Evolutionary conservation across 2,113 vertebrate genomes (phyloP), one percentile per base, ranked within the genome.

Genomic region (Miniopterus natalensis): DNA sequence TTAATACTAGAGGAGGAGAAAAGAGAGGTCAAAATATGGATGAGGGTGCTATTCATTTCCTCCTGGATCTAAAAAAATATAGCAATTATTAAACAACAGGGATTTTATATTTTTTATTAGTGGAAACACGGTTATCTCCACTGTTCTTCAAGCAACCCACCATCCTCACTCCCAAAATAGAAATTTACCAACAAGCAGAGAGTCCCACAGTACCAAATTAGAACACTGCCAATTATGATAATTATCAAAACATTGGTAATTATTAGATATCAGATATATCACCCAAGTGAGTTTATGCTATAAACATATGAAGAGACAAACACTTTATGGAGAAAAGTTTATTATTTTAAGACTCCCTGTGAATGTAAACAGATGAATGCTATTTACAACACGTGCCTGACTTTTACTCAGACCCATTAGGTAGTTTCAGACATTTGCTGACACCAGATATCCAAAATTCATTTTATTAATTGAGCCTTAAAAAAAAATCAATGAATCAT

Each of bases 1-100:
- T 68, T 97, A 98, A 85, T 53, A 53, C 23, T 78, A 65, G 47
- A 31, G 83, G 31, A 97, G 81, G 25, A 40, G 84, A 91, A 89
- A 80, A 71, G 71, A 90, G 57, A 74, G 20, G 57, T 29, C 88
- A 25, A 40, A 61, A 31, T 84, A 86, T 40, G 8, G 57, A 45
- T 66, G 85, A 97, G 17, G 51, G 23, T 40, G 90, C 79, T 86
- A 83, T 51, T 85, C 47, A 70, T 25, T 89, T 84, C 17, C 25
- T 85, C 17, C 81, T 57, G 47, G 85, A 92, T 94, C 40, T 74
- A 31, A 87, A 94, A 71, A 71, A 96, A 79, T 9, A 73, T 1
- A 83, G 91, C 79, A 10, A 51, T 8, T 51, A 29, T 49, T 53
- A 18, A 91, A 49, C 42, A 59, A 73, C 12, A 63, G 0, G 74